Conservation (phyloP, 2,113 vertebrate genomes). For the Todiramphus chloris region DNA sequence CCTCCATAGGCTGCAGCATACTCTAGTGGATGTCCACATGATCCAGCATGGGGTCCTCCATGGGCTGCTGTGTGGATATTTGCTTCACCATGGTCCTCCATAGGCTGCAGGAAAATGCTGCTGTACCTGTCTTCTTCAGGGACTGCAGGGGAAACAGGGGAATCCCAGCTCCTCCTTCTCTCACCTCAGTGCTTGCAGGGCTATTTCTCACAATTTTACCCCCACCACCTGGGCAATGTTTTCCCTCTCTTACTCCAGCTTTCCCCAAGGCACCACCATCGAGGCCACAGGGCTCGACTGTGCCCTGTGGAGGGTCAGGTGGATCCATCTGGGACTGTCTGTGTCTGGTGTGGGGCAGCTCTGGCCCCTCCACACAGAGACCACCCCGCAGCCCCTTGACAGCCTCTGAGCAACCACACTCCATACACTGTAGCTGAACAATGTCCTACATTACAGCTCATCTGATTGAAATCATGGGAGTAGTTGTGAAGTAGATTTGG, state of each 20-base stretch:
- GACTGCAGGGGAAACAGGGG: fast-evolving
- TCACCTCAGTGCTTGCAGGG: fast-evolving
- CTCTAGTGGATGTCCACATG: background rate
- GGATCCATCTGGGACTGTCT: background rate
- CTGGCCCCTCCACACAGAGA: fast-evolving
- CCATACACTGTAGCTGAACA: background rate
- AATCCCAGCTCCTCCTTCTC: background rate
- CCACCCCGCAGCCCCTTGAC: background rate
- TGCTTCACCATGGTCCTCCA: no score
- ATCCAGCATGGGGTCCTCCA: background rate
- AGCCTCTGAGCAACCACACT: fast-evolving
- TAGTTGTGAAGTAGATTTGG: background rate
- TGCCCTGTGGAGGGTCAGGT: fast-evolving
- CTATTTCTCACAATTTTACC: background rate
- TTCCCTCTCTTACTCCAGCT: background rate
- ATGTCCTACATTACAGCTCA: background rate
- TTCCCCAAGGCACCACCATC: fast-evolving
- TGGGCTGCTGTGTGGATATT: no score
- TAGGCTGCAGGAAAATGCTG: background rate
- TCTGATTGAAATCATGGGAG: background rate
- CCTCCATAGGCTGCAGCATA: background rate
- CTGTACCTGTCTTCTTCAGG: background rate
- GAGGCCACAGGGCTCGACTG: fast-evolving
- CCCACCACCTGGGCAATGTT: background rate
- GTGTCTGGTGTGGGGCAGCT: fast-evolving